phyloP scores from a whole-genome alignment of 2,113 vertebrate genomes.

The Cyphomyrus plagiostoma region DNA sequence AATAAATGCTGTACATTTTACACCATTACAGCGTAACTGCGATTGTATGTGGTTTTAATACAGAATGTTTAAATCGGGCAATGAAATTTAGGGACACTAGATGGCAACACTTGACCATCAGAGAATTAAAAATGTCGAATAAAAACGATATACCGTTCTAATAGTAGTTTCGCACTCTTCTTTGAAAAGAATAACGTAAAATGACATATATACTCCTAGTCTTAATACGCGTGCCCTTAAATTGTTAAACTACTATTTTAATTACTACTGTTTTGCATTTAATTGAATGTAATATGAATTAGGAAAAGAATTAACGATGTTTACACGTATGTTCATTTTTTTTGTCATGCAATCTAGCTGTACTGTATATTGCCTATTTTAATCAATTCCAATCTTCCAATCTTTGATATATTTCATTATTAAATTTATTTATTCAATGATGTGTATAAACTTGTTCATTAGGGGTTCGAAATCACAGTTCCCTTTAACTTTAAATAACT shows the following conservation, averaged over 20 bases:
- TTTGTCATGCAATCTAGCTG: neutral
- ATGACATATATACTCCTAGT: neutral
- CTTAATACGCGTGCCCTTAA: neutral
- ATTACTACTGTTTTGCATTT: neutral
- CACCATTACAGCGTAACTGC: neutral
- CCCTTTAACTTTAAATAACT: neutral
- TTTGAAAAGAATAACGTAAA: neutral
- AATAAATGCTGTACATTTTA: neutral
- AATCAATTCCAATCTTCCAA: neutral
- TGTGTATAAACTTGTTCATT: neutral
- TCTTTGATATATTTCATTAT: neutral
- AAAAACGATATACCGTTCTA: neutral
- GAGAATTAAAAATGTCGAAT: neutral
- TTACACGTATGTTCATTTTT: neutral
- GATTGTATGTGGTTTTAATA: neutral
- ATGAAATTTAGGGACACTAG: conserved; percentile 36
- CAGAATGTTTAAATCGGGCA: neutral
- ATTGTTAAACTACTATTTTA: neutral
- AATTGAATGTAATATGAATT: neutral
- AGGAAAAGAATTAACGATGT: neutral
- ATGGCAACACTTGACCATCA: conserved; percentile 27
- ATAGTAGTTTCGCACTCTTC: neutral
- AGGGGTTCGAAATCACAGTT: neutral
- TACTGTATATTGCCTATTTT: neutral
- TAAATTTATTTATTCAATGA: neutral